phyloP scores from a whole-genome alignment of 2,113 vertebrate genomes.

The Elephantulus edwardii region DNA sequence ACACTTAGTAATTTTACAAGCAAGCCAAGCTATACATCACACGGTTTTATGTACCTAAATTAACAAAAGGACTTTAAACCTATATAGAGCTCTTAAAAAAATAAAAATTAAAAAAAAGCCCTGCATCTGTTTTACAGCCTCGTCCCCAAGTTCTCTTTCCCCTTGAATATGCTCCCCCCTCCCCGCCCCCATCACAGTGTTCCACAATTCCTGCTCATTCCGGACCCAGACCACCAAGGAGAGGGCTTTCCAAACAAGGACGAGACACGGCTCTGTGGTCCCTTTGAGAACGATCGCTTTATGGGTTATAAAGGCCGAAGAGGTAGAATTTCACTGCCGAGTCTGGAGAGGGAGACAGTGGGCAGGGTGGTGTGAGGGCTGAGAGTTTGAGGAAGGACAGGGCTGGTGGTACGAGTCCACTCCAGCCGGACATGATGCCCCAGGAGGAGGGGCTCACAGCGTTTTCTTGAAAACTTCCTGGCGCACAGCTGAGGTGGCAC shows the following conservation, averaged over 20 bases:
- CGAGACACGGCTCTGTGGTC: not conserved
- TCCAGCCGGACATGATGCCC: no score
- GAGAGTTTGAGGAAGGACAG: no score
- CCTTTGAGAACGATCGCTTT: not conserved
- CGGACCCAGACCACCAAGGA: not conserved
- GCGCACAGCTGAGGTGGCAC: no score
- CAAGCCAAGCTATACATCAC: slow-evolving; percentile 68
- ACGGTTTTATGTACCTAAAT: slow-evolving; percentile 76
- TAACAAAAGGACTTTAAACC: slow-evolving; percentile 78
- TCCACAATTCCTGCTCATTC: not conserved
- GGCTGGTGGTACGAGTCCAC: no score
- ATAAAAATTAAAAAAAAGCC: slow-evolving; percentile 6
- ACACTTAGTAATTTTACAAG: slow-evolving; percentile 78
- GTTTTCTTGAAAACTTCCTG: no score
- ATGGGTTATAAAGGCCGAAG: not conserved
- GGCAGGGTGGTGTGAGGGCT: no score
- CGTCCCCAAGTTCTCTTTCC: slow-evolving; percentile 45
- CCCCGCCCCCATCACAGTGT: accelerated
- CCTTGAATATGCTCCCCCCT: not conserved
- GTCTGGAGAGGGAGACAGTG: no score
- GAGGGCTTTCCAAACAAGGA: accelerated
- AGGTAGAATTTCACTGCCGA: no score
- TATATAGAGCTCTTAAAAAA: slow-evolving; percentile 65
- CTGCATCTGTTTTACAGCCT: slow-evolving; percentile 34
- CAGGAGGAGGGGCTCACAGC: no score